Evolutionary conservation across 1,140 invertebrate species (phyloP).

Genomic region (Ostrea edulis): DNA sequence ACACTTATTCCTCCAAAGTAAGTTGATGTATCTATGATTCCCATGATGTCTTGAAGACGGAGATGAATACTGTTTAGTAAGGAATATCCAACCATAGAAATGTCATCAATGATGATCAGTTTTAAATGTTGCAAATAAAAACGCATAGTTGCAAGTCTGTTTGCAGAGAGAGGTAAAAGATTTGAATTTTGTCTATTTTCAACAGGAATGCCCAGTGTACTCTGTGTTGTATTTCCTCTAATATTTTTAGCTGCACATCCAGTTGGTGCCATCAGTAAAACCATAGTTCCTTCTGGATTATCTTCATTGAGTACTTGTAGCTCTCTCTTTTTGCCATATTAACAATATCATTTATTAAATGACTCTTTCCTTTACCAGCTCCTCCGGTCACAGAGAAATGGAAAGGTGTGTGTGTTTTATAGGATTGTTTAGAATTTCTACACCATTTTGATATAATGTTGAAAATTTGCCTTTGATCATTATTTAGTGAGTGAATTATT

Average conservation of each 20-base stretch:
- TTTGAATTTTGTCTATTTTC: not conserved
- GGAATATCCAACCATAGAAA: no score
- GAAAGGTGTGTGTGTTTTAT: not conserved
- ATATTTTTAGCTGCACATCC: conserved; percentile 28
- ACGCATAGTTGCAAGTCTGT: conserved; percentile 4
- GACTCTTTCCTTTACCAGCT: not conserved
- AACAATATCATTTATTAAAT: not conserved
- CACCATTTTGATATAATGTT: no score
- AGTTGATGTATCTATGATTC: no score
- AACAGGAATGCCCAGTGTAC: not conserved
- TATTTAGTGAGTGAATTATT: no score
- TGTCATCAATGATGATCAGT: no score
- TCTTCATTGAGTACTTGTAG: not conserved
- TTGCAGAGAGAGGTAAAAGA: not conserved
- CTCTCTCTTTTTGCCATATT: not conserved
- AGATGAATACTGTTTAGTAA: no score
- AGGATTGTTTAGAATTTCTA: no score
- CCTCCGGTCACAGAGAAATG: not conserved
- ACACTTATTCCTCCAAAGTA: no score
- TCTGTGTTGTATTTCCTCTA: conserved; percentile 41
- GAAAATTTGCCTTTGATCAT: no score
- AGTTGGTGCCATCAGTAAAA: conserved; percentile 45
- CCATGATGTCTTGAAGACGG: no score
- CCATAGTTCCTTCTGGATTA: conserved; percentile 20
- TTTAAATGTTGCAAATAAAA: no score